These are phyloP conservation scores for Malurus melanocephalus DNA, from an alignment of 2,113 vertebrate genomes.

Conservation along the genomic window DNA sequence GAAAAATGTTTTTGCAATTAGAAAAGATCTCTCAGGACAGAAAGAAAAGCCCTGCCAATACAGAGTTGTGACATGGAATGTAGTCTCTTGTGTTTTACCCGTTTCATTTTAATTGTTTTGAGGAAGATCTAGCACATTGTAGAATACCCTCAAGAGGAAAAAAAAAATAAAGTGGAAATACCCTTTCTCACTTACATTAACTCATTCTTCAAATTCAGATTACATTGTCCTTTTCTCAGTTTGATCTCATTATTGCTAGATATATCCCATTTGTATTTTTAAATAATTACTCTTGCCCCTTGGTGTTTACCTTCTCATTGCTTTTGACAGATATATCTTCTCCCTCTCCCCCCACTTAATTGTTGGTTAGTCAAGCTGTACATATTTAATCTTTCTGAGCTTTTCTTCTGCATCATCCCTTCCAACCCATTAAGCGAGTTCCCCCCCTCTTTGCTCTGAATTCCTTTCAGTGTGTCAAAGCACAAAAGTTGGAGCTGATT, in stretches of 20 bases:
- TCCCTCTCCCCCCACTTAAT: constrained; percentile 43
- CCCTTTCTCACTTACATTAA: not conserved
- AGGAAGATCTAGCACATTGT: not conserved
- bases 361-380: constrained; percentile 65
- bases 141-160: not conserved
- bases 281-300: constrained; percentile 66
- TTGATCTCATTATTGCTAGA: constrained; percentile 55
- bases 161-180: constrained; percentile 4
- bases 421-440: not conserved
- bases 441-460: not conserved
- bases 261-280: constrained; percentile 57
- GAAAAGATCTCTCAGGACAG: constrained; percentile 2
- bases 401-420: constrained; percentile 19
- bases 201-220: constrained; percentile 28
- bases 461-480: not conserved
- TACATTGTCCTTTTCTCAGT: constrained; percentile 21
- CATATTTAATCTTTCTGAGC: constrained; percentile 55
- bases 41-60: constrained; percentile 3
- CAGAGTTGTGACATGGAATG: not conserved
- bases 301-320: constrained; percentile 58
- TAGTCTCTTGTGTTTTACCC: constrained; percentile 19
- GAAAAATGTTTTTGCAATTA: constrained; percentile 4
- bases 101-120: constrained; percentile 55
- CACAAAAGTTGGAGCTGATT: not conserved
- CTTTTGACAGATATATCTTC: constrained; percentile 48